A percentile compares a stretch with the other conserved stretches of the same genome.
These are phyloP conservation scores for Mylabris sibirica DNA, from an alignment of 2,888 invertebrate species.

Conservation along the genomic window DNA sequence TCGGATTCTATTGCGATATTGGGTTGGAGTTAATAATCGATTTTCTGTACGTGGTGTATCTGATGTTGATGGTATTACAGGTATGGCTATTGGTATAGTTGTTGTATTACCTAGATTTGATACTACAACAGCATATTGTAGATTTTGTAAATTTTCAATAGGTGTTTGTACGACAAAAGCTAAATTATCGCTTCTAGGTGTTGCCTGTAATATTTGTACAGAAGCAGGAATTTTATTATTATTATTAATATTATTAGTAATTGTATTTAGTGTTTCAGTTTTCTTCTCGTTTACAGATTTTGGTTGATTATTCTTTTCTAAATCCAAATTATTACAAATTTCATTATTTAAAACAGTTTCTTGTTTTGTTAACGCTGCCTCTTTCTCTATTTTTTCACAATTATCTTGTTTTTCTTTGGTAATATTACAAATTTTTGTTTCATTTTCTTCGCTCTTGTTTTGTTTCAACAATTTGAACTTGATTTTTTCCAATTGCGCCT, in stretches of 20 bases:
- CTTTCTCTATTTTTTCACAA: slow-evolving; percentile 35
- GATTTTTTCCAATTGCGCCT: slow-evolving; percentile 67
- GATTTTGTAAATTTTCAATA: slow-evolving; percentile 60
- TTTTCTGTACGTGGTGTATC: slow-evolving; percentile 59
- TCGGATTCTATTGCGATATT: slow-evolving; percentile 62
- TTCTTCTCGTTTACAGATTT: slow-evolving; percentile 39
- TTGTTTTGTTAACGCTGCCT: slow-evolving; percentile 21
- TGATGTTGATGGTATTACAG: slow-evolving; percentile 45
- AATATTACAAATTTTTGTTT: slow-evolving; percentile 44
- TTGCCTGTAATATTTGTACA: slow-evolving; percentile 32
- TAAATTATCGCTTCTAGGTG: slow-evolving; percentile 53
- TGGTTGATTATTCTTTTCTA: not conserved
- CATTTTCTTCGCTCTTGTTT: slow-evolving; percentile 36
- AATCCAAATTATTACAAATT: slow-evolving; percentile 25
- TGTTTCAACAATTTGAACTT: slow-evolving; percentile 50
- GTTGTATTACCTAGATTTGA: slow-evolving; percentile 59
- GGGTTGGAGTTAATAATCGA: slow-evolving; percentile 67
- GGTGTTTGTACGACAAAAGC: slow-evolving; percentile 60
- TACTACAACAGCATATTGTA: slow-evolving; percentile 70
- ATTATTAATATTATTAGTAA: slow-evolving; percentile 44
- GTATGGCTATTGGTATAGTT: slow-evolving; percentile 54
- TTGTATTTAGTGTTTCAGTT: slow-evolving; percentile 23
- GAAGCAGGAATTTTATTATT: slow-evolving; percentile 33
- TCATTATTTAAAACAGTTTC: slow-evolving; percentile 28
- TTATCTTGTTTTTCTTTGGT: slow-evolving; percentile 47